Base-by-base conservation (phyloP, 2,797 vertebrate genomes). In the Ctenopoma kingsleyae region DNA sequence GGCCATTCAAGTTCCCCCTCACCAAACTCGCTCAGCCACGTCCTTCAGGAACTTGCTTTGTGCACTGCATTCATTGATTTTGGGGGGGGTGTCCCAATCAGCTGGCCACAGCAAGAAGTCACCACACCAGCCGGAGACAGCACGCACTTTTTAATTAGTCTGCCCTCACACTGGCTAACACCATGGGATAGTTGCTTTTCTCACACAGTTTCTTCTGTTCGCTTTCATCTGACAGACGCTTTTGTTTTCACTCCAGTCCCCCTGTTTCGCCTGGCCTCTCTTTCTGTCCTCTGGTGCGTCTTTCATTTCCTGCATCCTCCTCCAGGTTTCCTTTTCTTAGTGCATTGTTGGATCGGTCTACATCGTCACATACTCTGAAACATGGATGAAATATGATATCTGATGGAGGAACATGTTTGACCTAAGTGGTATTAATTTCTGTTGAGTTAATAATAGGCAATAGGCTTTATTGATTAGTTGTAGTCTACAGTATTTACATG, bases 131-230 rank as follows among this genome's bases (percentile, higher is more conserved):
- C 81, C 80, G 23, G 71, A 64, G 58, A 75, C 70, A 2, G 63
- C 10, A 12, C 78, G 78, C 80, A 44, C 69, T 61, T 84, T 67
- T 88, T 87, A 91, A 91, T 92, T 92, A 91, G 86, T 63, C 81
- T 76, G 78, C 76, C 76, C 81, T 80, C 82, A 82, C 77, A 68
- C 80, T 68, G 80, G 55, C 81, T 53, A n/a, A 59, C 84, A 49
- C 86, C 48, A 52, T 78, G 10, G 82, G 86, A 82, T 56, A 17
- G 84, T 68, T 74, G 74, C 74, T 77, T 74, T 27, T 27, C 79
- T 78, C 79, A 57, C 81, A 22, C 61, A 32, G 50, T 57, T 40
- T 52, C 49, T 48, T 49, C 36, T 3, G 2, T 62, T 77, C 23
- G 3, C 75, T 83, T 82, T 72, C 49, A 76, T 67, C 74, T 11